Conservation (phyloP, 2,797 vertebrate species). For the Vultur gryphus region DNA sequence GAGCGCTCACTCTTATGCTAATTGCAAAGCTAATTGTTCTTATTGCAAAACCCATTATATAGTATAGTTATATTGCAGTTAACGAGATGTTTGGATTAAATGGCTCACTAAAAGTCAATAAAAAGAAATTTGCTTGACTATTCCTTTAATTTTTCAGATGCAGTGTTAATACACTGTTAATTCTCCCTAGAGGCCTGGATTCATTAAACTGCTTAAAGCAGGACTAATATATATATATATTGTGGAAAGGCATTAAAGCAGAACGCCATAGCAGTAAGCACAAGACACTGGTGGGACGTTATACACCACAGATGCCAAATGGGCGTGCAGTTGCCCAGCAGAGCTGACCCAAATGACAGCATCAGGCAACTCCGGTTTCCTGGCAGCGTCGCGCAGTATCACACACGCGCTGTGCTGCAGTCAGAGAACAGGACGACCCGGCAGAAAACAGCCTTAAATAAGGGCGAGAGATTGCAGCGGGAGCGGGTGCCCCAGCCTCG, state of each 20-base stretch:
- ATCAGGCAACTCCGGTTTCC: neutral
- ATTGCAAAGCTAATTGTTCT: slow-evolving; percentile 81
- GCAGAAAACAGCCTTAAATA: neutral
- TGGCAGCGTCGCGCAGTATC: neutral
- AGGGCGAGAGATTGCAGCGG: neutral
- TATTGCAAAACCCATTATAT: slow-evolving; percentile 77
- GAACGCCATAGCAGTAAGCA: neutral
- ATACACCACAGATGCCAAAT: neutral
- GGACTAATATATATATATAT: neutral
- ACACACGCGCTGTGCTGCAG: accelerated
- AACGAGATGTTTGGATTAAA: slow-evolving; percentile 84
- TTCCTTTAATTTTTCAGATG: slow-evolving; percentile 76
- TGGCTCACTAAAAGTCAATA: slow-evolving; percentile 82
- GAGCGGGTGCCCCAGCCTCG: neutral
- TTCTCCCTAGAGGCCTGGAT: slow-evolving; percentile 64
- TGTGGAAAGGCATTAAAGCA: neutral
- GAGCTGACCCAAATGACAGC: neutral
- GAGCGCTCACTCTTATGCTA: slow-evolving; percentile 73
- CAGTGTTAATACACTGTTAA: slow-evolving; percentile 64
- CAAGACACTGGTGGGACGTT: neutral
- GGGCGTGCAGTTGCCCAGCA: neutral
- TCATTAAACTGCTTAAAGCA: slow-evolving; percentile 63
- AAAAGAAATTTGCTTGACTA: slow-evolving; percentile 78
- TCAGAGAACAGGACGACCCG: accelerated
- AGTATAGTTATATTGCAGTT: slow-evolving; percentile 77